These are phyloP conservation scores for Equus przewalskii DNA, from an alignment of 2,113 vertebrate species.

Conservation along the genomic window DNA sequence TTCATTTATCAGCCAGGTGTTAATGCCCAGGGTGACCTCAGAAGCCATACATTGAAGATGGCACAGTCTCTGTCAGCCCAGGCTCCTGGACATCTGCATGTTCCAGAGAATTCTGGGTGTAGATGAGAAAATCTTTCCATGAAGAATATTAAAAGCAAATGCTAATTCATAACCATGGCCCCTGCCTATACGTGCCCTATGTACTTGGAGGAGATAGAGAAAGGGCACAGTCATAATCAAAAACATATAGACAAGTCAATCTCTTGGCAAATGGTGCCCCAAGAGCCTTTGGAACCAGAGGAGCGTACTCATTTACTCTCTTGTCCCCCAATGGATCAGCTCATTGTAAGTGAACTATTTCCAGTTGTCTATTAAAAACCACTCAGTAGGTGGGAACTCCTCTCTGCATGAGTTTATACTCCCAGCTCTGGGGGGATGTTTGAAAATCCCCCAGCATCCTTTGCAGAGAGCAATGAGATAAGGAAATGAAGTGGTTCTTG, in stretches of 20 bases:
- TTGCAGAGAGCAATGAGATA: neutral
- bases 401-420: neutral
- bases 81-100: neutral
- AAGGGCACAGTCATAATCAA: neutral
- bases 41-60: neutral
- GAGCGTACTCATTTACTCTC: neutral
- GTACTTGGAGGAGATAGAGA: neutral
- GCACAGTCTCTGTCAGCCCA: neutral
- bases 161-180: neutral
- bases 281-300: neutral
- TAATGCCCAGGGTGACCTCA: neutral
- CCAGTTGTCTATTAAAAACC: neutral
- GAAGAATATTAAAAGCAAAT: neutral
- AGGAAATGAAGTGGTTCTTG: neutral
- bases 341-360: neutral
- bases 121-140: neutral
- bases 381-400: neutral
- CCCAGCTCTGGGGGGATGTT: neutral
- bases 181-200: neutral
- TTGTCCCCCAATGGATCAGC: neutral
- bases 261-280: neutral
- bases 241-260: neutral
- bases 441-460: neutral
- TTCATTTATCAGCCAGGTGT: neutral
- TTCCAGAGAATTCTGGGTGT: neutral